Conservation (phyloP, 2,113 vertebrate genomes). For the Sorex araneus region DNA sequence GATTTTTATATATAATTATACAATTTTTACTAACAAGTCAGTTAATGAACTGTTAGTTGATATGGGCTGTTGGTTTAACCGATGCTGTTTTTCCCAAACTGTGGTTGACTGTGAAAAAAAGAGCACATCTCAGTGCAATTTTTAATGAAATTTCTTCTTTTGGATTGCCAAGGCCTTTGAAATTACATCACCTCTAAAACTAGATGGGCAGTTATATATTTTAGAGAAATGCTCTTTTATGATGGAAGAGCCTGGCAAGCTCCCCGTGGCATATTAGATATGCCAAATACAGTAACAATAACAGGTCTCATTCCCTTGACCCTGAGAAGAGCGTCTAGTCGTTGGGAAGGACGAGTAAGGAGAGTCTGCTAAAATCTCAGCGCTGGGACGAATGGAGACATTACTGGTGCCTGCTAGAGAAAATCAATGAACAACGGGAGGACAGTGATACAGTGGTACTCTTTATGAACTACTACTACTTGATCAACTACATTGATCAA, state of each 20-base stretch:
- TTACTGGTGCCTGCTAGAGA: too few relatives aligned
- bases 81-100: conserved; percentile 3
- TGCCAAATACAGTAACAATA: too few relatives aligned
- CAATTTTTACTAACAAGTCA: neutral
- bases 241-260: too few relatives aligned
- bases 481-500: too few relatives aligned
- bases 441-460: too few relatives aligned
- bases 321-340: too few relatives aligned
- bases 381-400: too few relatives aligned
- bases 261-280: too few relatives aligned
- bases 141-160: neutral
- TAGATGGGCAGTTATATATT: neutral
- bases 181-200: neutral
- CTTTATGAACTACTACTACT: neutral
- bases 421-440: too few relatives aligned
- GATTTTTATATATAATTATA: neutral
- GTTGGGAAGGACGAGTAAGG: too few relatives aligned
- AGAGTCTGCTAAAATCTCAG: too few relatives aligned
- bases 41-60: conserved; percentile 27
- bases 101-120: neutral
- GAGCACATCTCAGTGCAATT: neutral
- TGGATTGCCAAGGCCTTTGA: neutral
- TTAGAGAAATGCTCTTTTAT: neutral
- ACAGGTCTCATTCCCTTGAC: too few relatives aligned
- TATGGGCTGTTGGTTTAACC: neutral